Conservation (phyloP, 2,113 vertebrate genomes). For the Microcebus griseorufus region DNA sequence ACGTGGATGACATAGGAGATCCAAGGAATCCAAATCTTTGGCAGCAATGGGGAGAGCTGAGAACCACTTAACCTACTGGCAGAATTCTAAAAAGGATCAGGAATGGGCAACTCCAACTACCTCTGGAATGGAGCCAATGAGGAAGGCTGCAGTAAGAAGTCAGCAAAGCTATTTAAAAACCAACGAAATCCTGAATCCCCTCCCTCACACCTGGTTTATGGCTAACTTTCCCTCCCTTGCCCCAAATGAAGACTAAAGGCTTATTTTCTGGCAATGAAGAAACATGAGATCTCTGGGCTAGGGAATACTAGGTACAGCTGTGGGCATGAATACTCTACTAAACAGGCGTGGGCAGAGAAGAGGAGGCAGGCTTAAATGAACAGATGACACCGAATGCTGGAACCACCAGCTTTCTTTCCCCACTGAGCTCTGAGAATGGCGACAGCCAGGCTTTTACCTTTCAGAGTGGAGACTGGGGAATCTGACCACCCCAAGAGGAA, state of each 20-base stretch:
- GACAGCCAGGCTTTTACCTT: neutral
- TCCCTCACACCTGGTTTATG: neutral
- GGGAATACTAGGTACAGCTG: neutral
- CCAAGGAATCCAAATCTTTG: neutral
- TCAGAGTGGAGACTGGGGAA: neutral
- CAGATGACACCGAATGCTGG: neutral
- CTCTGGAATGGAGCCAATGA: neutral
- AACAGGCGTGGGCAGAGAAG: neutral
- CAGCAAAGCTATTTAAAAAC: neutral
- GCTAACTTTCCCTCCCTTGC: neutral
- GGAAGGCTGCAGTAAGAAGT: neutral
- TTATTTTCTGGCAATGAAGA: neutral
- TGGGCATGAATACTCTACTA: neutral
- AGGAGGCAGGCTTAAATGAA: neutral
- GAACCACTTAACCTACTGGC: neutral
- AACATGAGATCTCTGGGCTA: neutral
- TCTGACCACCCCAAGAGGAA: neutral
- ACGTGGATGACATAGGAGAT: neutral
- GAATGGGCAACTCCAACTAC: neutral
- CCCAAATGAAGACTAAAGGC: neutral
- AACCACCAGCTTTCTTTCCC: neutral
- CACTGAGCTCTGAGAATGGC: neutral
- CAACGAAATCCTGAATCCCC: neutral
- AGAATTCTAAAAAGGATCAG: neutral
- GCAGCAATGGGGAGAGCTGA: neutral